Evolutionary conservation across 2,113 vertebrate species (phyloP).

Genomic region (Procavia capensis): DNA sequence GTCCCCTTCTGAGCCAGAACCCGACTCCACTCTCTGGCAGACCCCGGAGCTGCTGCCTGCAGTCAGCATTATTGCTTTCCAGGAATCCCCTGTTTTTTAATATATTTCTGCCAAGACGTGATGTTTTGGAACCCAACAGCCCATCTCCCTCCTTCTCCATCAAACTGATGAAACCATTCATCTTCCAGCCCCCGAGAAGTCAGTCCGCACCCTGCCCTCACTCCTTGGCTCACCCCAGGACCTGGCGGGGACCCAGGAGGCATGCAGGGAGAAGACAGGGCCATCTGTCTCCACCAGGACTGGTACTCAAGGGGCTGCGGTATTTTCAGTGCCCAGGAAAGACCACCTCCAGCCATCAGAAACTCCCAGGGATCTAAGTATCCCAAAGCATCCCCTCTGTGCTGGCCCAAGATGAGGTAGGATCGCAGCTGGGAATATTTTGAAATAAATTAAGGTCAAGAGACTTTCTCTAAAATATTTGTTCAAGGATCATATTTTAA

Average conservation of each 20-base stretch:
- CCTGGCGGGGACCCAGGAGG: slow-evolving; percentile 58
- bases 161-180: slow-evolving; percentile 63
- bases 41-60: not conserved
- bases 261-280: slow-evolving; percentile 48
- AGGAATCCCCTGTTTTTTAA: slow-evolving; percentile 81
- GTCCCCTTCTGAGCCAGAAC: slow-evolving; percentile 4
- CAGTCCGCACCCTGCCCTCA: not conserved
- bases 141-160: slow-evolving; percentile 56
- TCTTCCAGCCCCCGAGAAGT: not conserved
- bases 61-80: slow-evolving; percentile 80
- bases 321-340: not conserved
- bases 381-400: not conserved
- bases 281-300: slow-evolving; percentile 41
- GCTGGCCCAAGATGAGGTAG: not conserved
- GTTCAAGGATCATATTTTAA: not conserved
- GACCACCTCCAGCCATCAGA: not conserved
- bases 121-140: slow-evolving; percentile 72
- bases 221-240: slow-evolving; percentile 1
- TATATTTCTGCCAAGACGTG: slow-evolving; percentile 74
- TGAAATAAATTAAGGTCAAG: slow-evolving; percentile 47
- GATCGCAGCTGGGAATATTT: not conserved
- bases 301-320: not conserved
- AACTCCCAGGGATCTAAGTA: not conserved
- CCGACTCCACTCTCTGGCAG: slow-evolving; percentile 13
- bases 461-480: slow-evolving; percentile 51